A percentile compares a stretch with the other conserved stretches of the same genome.
These are phyloP conservation scores for Threskiornis aethiopicus DNA, from an alignment of 2,797 vertebrate genomes.

Conservation along the genomic window DNA sequence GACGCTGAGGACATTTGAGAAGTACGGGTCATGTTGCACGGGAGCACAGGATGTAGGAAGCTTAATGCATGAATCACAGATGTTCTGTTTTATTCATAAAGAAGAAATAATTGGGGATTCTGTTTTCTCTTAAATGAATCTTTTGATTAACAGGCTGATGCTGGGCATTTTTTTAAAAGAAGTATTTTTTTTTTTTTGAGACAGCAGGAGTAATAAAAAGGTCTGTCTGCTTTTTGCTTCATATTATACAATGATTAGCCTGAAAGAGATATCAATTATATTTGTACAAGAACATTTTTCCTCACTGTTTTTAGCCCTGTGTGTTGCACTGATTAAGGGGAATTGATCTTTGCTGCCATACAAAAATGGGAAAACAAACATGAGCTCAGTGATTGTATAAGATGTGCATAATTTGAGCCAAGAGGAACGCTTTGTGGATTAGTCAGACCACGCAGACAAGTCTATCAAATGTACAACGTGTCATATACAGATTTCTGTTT, in stretches of 20 bases:
- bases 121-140: neutral
- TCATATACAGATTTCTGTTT: conserved; percentile 69
- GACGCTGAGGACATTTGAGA: neutral
- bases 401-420: conserved; percentile 11
- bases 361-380: conserved; percentile 17
- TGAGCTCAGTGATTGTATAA: neutral
- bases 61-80: neutral
- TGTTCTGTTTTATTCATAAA: neutral
- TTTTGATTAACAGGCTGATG: conserved; percentile 1
- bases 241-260: neutral
- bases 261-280: conserved; percentile 33
- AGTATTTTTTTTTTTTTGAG: neutral
- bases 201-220: neutral
- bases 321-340: conserved; percentile 8
- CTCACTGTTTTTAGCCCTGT: neutral
- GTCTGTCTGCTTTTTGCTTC: conserved; percentile 23
- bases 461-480: conserved; percentile 64
- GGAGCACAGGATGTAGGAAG: neutral
- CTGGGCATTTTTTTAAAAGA: neutral
- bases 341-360: conserved; percentile 51
- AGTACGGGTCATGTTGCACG: neutral
- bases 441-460: conserved; percentile 33
- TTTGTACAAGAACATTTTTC: neutral
- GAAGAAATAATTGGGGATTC: neutral
- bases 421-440: neutral